Evolutionary conservation across 2,797 vertebrate species (phyloP), one percentile per base, ranked within the genome.

Genomic region (Coluber constrictor): DNA sequence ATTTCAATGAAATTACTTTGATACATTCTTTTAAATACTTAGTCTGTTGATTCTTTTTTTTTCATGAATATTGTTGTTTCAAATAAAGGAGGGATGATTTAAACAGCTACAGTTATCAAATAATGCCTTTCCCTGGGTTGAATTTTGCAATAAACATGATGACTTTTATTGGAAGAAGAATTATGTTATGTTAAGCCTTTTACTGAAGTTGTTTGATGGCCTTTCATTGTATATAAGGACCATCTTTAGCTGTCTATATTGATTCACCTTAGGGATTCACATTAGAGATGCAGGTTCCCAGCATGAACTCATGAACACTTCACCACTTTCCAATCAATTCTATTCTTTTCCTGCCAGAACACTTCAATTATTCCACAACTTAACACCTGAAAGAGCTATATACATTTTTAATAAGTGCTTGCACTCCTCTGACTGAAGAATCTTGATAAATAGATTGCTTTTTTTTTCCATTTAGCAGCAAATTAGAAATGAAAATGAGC

Each of bases 271-370:
- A 94, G 94, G 94, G 95, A 95, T 96, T 93, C 94, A 96, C 94
- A 93, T 93, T 89, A 91, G 94, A 96, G 95, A 92, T 83, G 23
- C 74, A 83, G 43, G 74, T 94, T 95, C 94, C 57, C 96, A 96
- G 96, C 94, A 43, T 94, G 95, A 91, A 97, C 93, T 94, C 0
- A 1, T 94, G 95, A 95, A 95, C 56, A 25, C 94, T 94, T 95
- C 95, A 94, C 83, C 95, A 95, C 92, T 96, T 91, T 90, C 95
- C 95, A 96, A 97, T 97, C 97, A 97, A 95, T 96, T 93, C 95
- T 92, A 96, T 96, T 97, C 94, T 96, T 97, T 93, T 95, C 93
- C 86, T 90, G 92, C 66, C 79, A 15, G 86, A 94, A 57, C 0
- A 0, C 66, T 95, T 93, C 94, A 92, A 63, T 95, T 95, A 94